Evolutionary conservation across 1,140 invertebrate species (phyloP).

Genomic region (Gryon sp.): DNA sequence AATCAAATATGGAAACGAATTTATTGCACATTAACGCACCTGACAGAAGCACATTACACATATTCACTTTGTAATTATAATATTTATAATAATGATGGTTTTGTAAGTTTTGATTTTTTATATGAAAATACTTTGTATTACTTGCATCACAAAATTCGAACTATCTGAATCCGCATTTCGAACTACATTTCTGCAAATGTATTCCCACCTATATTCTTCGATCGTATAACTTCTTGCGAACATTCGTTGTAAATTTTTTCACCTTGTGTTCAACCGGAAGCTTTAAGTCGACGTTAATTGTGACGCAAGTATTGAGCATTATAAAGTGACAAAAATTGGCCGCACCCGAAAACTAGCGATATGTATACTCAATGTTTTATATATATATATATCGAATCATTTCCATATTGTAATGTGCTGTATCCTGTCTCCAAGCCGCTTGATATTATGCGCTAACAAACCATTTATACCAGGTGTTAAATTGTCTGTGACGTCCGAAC

Average conservation of each 20-base stretch:
- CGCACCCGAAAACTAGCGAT: slow-evolving; percentile 69
- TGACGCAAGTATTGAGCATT: slow-evolving; percentile 58
- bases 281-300: slow-evolving; percentile 49
- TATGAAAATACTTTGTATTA: no score
- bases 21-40: no score
- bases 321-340: slow-evolving; percentile 76
- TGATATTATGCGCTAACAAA: slow-evolving; percentile 78
- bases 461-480: slow-evolving; percentile 79
- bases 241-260: background rate
- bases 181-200: slow-evolving; percentile 28
- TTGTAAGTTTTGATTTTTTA: no score
- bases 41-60: no score
- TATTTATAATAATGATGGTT: no score
- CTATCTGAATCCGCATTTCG: no score
- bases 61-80: no score
- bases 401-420: slow-evolving; percentile 79
- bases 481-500: slow-evolving; percentile 78
- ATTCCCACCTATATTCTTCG: slow-evolving; percentile 5
- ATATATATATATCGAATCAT: slow-evolving; percentile 69
- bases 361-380: slow-evolving; percentile 57
- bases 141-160: no score
- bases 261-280: slow-evolving; percentile 41
- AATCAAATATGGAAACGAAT: no score
- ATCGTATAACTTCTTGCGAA: slow-evolving; percentile 2
- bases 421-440: slow-evolving; percentile 75